These are phyloP conservation scores for Branchinecta lindahli DNA, from an alignment of 1,140 invertebrate species.

Conservation along the genomic window DNA sequence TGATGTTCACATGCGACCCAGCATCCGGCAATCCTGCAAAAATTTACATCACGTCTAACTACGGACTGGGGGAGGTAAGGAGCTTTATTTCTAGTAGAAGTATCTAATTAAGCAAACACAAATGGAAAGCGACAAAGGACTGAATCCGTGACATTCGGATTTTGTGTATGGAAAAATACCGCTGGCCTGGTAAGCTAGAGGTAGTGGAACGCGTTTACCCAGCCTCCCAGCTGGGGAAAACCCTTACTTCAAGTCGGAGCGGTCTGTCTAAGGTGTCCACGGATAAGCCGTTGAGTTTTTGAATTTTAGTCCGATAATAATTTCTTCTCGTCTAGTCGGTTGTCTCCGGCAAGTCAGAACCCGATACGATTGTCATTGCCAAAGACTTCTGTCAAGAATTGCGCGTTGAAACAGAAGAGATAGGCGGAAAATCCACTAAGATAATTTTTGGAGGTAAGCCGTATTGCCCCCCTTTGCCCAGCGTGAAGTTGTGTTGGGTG, in stretches of 20 bases:
- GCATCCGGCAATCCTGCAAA: slow-evolving; percentile 44
- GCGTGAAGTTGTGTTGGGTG: no score
- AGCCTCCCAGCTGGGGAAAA: no score
- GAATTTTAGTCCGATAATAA: no score
- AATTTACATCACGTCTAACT: slow-evolving; percentile 58
- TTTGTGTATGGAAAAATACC: not conserved
- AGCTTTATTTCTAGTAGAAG: not conserved
- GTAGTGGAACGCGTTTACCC: no score
- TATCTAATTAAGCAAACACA: not conserved
- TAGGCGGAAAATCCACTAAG: slow-evolving; percentile 42
- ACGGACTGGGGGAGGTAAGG: slow-evolving; percentile 57
- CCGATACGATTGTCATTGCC: slow-evolving; percentile 49
- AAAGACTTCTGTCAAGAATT: slow-evolving; percentile 35
- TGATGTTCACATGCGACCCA: slow-evolving; percentile 63
- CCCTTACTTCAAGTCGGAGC: no score
- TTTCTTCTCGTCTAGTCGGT: slow-evolving; percentile 31
- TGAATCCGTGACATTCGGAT: not conserved
- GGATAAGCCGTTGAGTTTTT: no score
- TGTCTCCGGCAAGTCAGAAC: slow-evolving; percentile 53
- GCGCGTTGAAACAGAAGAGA: slow-evolving; percentile 31
- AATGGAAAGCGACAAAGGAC: not conserved
- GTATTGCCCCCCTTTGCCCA: not conserved
- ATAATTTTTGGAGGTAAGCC: slow-evolving; percentile 31
- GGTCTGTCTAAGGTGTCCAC: no score
- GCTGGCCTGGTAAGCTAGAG: not conserved